phyloP scores from a whole-genome alignment of 2,888 invertebrate genomes.

The Sinodicranocentrus sp. region DNA sequence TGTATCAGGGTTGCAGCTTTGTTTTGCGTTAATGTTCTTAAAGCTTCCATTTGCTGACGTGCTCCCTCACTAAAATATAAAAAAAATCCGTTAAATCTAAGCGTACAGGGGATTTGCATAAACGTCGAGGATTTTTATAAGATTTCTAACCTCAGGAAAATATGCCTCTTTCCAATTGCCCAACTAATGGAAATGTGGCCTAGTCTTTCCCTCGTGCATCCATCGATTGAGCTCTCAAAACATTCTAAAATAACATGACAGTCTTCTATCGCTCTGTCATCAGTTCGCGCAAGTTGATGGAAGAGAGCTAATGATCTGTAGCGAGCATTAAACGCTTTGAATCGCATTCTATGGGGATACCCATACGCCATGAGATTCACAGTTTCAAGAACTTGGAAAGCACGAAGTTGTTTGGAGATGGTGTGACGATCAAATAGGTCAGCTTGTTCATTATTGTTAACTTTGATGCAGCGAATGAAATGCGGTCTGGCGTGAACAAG shows the following conservation, averaged over 20 bases:
- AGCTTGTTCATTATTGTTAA: constrained; percentile 90
- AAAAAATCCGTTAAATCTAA: too few species aligned
- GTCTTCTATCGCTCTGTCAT: constrained; percentile 83
- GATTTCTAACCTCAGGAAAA: constrained; percentile 86
- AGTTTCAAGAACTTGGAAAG: constrained; percentile 94
- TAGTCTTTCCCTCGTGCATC: constrained; percentile 61
- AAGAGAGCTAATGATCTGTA: constrained; percentile 93
- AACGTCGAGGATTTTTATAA: too few species aligned
- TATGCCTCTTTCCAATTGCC: constrained; percentile 95
- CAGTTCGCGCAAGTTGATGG: constrained; percentile 79
- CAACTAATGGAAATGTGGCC: constrained; percentile 86
- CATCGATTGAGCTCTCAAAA: constrained; percentile 82
- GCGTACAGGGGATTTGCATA: too few species aligned
- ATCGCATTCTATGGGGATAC: constrained; percentile 96
- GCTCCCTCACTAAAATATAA: constrained; percentile 87
- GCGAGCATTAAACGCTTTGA: constrained; percentile 92
- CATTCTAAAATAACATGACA: constrained; percentile 87
- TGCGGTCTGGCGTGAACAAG: constrained; percentile 95
- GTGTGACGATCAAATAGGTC: constrained; percentile 90
- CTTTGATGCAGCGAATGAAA: constrained; percentile 95
- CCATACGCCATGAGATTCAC: constrained; percentile 91
- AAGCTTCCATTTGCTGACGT: constrained; percentile 91
- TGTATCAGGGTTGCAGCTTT: constrained; percentile 91
- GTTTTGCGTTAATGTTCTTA: constrained; percentile 87
- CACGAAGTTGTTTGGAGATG: constrained; percentile 92